Percentiles rank a stretch among this genome's conserved stretches.
phyloP scores from a whole-genome alignment of 2,113 vertebrate genomes.

The Chaetorhynchus papuensis region DNA sequence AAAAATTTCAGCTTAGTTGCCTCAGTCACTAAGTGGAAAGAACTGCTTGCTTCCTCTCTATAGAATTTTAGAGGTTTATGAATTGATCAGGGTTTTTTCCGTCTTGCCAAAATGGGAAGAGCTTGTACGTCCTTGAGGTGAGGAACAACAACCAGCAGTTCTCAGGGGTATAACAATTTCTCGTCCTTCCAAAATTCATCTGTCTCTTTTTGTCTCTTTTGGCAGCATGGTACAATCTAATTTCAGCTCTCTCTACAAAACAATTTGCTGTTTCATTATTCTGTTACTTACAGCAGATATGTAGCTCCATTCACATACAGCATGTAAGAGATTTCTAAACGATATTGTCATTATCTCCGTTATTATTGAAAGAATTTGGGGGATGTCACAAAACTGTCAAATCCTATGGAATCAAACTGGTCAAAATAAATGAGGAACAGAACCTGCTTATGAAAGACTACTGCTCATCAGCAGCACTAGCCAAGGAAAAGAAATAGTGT shows the following conservation, averaged over 20 bases:
- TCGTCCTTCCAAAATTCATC: constrained; percentile 20
- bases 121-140: not conserved
- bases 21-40: not conserved
- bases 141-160: not conserved
- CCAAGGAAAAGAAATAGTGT: constrained; percentile 14
- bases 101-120: not conserved
- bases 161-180: not conserved
- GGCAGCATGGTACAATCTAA: constrained; percentile 1
- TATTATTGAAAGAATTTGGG: constrained; percentile 61
- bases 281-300: constrained; percentile 40
- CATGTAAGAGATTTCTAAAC: constrained; percentile 55
- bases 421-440: constrained; percentile 47
- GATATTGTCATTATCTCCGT: constrained; percentile 46
- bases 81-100: not conserved
- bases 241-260: constrained; percentile 23
- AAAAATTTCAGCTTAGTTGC: not conserved
- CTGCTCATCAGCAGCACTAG: constrained; percentile 13
- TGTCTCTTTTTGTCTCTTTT: constrained; percentile 6
- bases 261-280: constrained; percentile 47
- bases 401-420: constrained; percentile 38
- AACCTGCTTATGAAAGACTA: constrained; percentile 51
- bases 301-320: constrained; percentile 1
- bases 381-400: constrained; percentile 49
- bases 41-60: not conserved
- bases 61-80: not conserved